phyloP scores from a whole-genome alignment of 2,113 vertebrate species.

The Pseudorectes ferrugineus region DNA sequence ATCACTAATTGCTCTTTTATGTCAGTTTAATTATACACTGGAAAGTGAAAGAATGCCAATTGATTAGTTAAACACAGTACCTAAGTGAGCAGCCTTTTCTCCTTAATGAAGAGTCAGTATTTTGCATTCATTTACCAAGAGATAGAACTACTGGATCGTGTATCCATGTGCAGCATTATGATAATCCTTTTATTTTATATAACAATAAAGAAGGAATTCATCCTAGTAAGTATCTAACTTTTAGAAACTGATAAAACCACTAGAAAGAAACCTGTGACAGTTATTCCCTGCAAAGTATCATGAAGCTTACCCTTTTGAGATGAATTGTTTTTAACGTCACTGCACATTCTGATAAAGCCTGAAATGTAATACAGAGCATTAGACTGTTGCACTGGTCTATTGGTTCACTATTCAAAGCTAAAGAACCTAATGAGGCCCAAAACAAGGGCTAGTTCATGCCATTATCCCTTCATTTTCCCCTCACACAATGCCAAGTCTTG shows the following conservation, averaged over 20 bases:
- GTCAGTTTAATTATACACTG: background rate
- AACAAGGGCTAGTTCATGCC: background rate
- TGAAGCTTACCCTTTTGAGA: conserved; percentile 87
- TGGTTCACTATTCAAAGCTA: background rate
- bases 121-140: background rate
- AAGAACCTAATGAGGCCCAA: background rate
- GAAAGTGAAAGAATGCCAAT: background rate
- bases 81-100: background rate
- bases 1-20: background rate
- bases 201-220: background rate
- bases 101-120: background rate
- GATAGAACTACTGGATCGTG: background rate
- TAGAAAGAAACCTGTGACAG: background rate
- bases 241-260: background rate
- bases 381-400: background rate
- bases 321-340: conserved; percentile 95
- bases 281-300: background rate
- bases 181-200: background rate
- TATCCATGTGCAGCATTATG: background rate
- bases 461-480: background rate
- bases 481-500: background rate
- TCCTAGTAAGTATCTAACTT: background rate
- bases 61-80: background rate
- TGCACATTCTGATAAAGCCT: conserved; percentile 95
- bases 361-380: conserved; percentile 4